Percentiles rank a stretch among this genome's conserved stretches.
Evolutionary conservation across 1,140 invertebrate genomes (phyloP).

Genomic region (Drosophila murphyi): DNA sequence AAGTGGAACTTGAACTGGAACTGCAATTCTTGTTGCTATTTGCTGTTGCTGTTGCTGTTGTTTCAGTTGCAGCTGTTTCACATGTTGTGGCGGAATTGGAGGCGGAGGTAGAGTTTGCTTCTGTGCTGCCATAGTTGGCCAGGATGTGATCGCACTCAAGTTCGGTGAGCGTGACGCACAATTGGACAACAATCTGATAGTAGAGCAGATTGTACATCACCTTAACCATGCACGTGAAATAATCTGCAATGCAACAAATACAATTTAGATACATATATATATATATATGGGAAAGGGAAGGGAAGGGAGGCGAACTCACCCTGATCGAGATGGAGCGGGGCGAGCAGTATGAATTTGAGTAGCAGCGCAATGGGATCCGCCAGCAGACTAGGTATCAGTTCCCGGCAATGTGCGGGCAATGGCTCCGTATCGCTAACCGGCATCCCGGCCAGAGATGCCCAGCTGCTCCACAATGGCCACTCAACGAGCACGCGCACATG

Average conservation of each 20-base stretch:
- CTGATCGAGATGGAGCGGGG: constrained; percentile 94
- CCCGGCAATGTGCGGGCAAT: constrained; percentile 76
- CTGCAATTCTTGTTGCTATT: background rate
- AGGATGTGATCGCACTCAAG: constrained; percentile 84
- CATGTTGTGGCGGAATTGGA: background rate
- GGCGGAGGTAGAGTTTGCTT: background rate
- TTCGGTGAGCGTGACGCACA: constrained; percentile 86
- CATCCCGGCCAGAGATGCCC: constrained; percentile 87
- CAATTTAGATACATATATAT: too few species aligned
- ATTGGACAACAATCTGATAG: constrained; percentile 92
- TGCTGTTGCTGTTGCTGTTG: constrained; percentile 9
- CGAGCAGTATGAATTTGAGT: constrained; percentile 93
- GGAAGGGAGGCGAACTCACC: constrained; percentile 86
- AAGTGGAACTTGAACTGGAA: background rate
- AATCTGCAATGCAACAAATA: constrained; percentile 86
- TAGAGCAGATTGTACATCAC: constrained; percentile 95
- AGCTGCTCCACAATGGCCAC: constrained; percentile 88
- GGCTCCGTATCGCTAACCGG: constrained; percentile 72
- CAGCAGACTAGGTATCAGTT: constrained; percentile 86
- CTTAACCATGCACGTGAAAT: constrained; percentile 93
- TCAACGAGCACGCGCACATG: constrained; percentile 90
- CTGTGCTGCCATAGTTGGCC: constrained; percentile 46
- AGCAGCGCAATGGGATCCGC: constrained; percentile 93
- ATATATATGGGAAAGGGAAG: too few species aligned
- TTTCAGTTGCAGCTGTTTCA: background rate